Base-by-base conservation (phyloP, 1,140 invertebrate species). In the Pseudomyrmex sp. region DNA sequence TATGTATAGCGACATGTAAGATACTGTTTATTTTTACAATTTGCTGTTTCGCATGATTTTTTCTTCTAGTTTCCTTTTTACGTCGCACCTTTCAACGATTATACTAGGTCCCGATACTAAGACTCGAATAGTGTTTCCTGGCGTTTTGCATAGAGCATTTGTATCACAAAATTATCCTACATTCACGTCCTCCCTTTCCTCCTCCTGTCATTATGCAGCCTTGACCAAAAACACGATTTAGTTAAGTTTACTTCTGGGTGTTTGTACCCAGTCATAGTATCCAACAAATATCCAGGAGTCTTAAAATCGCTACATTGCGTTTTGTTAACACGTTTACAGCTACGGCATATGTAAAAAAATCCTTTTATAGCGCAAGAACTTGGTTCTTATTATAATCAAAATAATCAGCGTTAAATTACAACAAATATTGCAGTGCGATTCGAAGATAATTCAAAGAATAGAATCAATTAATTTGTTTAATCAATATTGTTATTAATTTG, bases 111-210 rank as follows among this genome's bases (percentile, higher is more conserved):
- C 44, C 54, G 13, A 77, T 26, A 26, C 44, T 70, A 77, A 50
- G 35, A 18, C 15, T 73, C 26, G 50, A 61, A 88, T 82, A 74
- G 61, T 65, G 18, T 89, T 80, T 76, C 80, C 84, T 86, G 87
- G 79, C 77, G 84, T 86, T 88, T 76, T 82, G 88, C 87, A 88
- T 86, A 80, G 50, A 82, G 88, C 87, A 86, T 83, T 82, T 86
- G 68, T 74, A 58, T 88, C 46, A 73, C 82, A 50, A 72, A 69
- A 75, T 48, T 77, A 83, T 44, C 61, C 50, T 46, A 54, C 59
- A 74, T 75, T 88, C 88, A 87, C 63, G 5, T 35, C 0, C 0
- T 35, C 35, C 35, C 35, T 35, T 35, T 35, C 35, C 5, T 35
- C 35, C 5, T 35, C 83, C 63, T 79, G 84, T 63, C 65, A 69